phyloP scores from a whole-genome alignment of 2,888 invertebrate genomes.

The Drosophila nr. medialis region DNA sequence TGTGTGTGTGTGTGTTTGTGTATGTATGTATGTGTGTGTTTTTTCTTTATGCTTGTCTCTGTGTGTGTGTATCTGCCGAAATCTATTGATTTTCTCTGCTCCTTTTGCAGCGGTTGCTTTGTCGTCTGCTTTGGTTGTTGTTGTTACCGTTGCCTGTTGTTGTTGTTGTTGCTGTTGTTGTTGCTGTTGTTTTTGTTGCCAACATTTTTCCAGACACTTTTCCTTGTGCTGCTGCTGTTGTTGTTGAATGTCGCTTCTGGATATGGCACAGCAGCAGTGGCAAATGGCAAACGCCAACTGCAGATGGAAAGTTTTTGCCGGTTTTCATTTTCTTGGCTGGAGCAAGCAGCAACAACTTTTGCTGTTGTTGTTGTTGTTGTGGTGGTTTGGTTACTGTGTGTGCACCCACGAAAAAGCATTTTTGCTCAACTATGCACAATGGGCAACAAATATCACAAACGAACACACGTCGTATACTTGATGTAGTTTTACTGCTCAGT shows the following conservation, averaged over 20 bases:
- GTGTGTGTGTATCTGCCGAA: constrained; percentile 70
- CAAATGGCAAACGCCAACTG: constrained; percentile 41
- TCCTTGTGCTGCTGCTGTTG: constrained; percentile 9
- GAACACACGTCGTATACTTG: constrained; percentile 48
- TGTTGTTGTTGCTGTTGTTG: not conserved
- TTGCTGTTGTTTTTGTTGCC: constrained; percentile 20
- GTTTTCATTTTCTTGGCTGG: constrained; percentile 39
- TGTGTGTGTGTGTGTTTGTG: constrained; percentile 13
- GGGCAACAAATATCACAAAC: constrained; percentile 4
- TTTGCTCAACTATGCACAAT: constrained; percentile 33
- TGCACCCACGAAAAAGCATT: constrained; percentile 31
- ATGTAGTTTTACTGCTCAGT: not conserved
- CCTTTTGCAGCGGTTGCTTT: constrained; percentile 53
- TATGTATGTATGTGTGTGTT: constrained; percentile 7
- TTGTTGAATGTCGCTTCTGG: constrained; percentile 51
- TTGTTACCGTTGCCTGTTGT: constrained; percentile 10
- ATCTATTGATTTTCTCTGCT: constrained; percentile 73
- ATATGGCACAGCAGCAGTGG: constrained; percentile 47
- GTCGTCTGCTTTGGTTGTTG: constrained; percentile 41
- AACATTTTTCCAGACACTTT: constrained; percentile 29
- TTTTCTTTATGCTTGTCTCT: constrained; percentile 4
- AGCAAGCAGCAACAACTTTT: constrained; percentile 21
- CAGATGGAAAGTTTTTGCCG: constrained; percentile 51
- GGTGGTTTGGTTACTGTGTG: constrained; percentile 3
- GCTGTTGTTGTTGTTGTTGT: not conserved